Evolutionary conservation across 1,140 invertebrate genomes (phyloP), one percentile per base, ranked within the genome.

Genomic region (Argopecten irradians): DNA sequence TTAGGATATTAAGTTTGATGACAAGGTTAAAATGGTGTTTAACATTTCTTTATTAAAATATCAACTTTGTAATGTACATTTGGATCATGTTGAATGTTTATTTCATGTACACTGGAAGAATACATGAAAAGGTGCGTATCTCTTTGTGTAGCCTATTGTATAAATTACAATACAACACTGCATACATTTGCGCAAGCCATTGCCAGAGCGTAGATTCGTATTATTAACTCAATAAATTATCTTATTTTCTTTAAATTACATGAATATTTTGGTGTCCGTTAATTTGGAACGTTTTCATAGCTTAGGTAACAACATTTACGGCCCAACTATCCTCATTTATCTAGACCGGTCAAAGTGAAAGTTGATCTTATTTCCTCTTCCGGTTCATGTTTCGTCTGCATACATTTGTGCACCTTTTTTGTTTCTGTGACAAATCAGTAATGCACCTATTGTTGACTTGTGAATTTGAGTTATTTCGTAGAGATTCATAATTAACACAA

Each of bases 371-470:
- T 71, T 71, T 71, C 55, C 55, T 16, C 55, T 71, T 71, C 55
- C 55, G 55, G 55, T 71, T 28, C 55, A 71, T n/a, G 28, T 71
- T 71, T 71, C 55, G 55, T 71, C 55, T 71, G 55, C 55, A 71
- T 71, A 71, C 55, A 71, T 71, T 71, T 71, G n/a, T 71, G 55
- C 22, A 71, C 28, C 55, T 71, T 71, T 46, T 71, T 71, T 71
- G 55, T 11, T 7, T n/a, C 55, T 5, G 5, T n/a, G 55, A n/a
- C n/a, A 71, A 71, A 28, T 28, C n/a, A 71, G 8, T 71, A 71
- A n/a, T 71, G 55, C 55, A 28, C 5, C 22, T 28, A 28, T 71
- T 71, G 55, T 71, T 28, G n/a, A 5, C n/a, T n/a, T n/a, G n/a
- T 71, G n/a, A 0, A 28, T n/a, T 71, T 28, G 28, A 8, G 28